phyloP scores from a whole-genome alignment of 2,113 vertebrate genomes.

The Fregetta grallaria region DNA sequence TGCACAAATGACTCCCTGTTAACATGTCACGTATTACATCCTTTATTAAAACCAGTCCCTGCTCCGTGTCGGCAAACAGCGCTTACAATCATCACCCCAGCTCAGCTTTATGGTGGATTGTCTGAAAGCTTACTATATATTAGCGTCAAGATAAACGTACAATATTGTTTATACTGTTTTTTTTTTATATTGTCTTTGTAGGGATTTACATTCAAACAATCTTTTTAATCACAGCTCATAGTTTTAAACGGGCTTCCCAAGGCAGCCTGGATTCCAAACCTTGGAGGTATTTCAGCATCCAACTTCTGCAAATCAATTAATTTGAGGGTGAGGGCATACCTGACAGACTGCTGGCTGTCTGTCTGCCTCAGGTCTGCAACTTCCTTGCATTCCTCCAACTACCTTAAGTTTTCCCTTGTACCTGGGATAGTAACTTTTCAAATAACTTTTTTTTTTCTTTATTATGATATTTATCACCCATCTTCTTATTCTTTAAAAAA shows the following conservation, averaged over 20 bases:
- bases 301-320: background rate
- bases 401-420: background rate
- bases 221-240: background rate
- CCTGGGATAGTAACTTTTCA: background rate
- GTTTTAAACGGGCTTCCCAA: background rate
- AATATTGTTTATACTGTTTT: background rate
- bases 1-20: constrained; percentile 65
- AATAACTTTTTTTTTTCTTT: background rate
- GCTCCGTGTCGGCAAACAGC: background rate
- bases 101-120: background rate
- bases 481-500: background rate
- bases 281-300: background rate
- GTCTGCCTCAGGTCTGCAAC: background rate
- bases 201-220: background rate
- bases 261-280: background rate
- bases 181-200: background rate
- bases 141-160: background rate
- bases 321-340: background rate
- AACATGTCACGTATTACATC: constrained; percentile 61
- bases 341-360: background rate
- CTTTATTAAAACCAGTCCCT: constrained; percentile 58
- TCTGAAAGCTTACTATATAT: background rate
- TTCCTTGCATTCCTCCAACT: background rate
- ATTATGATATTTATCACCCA: background rate
- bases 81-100: background rate